phyloP scores from a whole-genome alignment of 2,113 vertebrate genomes.

The Xiphorhynchus elegans region DNA sequence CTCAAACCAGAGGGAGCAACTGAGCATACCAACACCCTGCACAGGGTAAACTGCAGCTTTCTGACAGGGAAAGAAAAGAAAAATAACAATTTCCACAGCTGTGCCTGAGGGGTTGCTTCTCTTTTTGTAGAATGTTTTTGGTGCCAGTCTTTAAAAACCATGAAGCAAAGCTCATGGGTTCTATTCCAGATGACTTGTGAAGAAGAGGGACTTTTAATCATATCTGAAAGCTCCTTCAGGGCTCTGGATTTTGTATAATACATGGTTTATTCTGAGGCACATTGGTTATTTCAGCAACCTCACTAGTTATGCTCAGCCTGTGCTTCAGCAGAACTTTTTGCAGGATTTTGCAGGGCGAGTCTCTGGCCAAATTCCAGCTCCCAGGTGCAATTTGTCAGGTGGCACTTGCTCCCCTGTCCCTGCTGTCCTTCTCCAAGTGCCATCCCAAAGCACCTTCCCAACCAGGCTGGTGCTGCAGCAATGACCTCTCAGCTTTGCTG shows the following conservation, averaged over 20 bases:
- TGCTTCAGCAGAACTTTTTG: neutral
- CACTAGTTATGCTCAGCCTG: neutral
- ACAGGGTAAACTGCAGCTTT: neutral
- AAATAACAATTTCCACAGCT: constrained; percentile 5
- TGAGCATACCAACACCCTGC: neutral
- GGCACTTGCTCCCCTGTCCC: neutral
- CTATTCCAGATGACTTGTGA: constrained; percentile 1
- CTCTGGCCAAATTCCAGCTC: neutral
- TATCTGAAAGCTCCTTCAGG: neutral
- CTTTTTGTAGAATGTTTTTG: neutral
- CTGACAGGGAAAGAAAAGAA: neutral
- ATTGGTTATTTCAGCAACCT: neutral
- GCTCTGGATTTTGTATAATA: neutral
- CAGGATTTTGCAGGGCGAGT: neutral
- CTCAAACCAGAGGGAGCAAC: neutral
- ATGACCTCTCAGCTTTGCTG: neutral
- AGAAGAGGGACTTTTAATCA: neutral
- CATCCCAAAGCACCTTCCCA: neutral
- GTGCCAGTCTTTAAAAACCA: constrained; percentile 22
- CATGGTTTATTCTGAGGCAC: neutral
- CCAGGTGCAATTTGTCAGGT: neutral
- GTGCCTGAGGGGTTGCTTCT: neutral
- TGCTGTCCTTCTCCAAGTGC: neutral
- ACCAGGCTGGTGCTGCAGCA: neutral
- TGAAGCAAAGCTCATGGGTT: constrained; percentile 17